These are phyloP conservation scores for Cichladusa arquata DNA, from an alignment of 2,113 vertebrate species.

Conservation along the genomic window DNA sequence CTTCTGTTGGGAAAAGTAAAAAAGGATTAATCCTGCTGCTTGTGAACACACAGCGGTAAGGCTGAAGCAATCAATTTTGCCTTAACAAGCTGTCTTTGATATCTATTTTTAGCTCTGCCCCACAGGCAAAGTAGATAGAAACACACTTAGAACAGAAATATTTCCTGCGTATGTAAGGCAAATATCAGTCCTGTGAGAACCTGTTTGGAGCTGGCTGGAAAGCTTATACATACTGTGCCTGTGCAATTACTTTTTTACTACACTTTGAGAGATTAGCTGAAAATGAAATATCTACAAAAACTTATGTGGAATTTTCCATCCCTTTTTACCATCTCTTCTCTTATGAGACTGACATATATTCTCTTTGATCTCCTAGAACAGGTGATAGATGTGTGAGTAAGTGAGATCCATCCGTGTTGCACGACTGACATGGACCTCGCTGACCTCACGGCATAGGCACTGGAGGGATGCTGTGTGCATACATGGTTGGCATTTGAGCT, in stretches of 20 bases:
- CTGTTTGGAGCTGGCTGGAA: neutral
- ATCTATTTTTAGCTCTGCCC: slow-evolving; percentile 8
- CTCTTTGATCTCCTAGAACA: neutral
- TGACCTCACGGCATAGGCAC: neutral
- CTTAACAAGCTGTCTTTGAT: neutral
- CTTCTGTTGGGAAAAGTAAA: neutral
- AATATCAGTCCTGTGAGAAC: slow-evolving; percentile 15
- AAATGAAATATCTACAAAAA: neutral
- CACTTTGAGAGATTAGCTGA: neutral
- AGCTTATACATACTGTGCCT: neutral
- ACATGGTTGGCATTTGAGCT: neutral
- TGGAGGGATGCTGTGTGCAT: neutral
- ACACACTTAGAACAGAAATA: neutral
- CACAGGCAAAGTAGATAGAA: neutral
- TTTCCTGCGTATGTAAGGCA: neutral
- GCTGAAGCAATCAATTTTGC: neutral
- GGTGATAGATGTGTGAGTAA: neutral
- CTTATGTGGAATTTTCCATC: neutral
- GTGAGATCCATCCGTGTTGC: neutral
- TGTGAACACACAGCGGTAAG: neutral
- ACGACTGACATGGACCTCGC: neutral
- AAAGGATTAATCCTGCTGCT: neutral
- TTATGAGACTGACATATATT: neutral
- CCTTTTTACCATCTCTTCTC: neutral
- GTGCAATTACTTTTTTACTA: neutral